Conservation (phyloP, 2,797 vertebrate genomes). For the Taenioides sp. region DNA sequence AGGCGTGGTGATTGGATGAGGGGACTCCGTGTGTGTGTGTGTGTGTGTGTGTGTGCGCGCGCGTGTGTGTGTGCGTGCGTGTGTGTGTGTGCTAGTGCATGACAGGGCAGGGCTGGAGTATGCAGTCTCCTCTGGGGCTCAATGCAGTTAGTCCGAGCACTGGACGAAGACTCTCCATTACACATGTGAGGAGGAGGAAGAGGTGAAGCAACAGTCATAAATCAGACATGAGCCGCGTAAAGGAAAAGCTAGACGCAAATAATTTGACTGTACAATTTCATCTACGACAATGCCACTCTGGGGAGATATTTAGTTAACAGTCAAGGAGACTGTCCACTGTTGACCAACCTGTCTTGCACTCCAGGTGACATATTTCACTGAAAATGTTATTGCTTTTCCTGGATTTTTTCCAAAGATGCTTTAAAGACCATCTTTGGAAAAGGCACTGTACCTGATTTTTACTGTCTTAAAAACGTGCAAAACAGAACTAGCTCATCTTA, state of each 20-base stretch:
- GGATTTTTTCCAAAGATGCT: too few species aligned
- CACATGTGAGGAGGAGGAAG: constrained; percentile 20
- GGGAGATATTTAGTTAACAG: neutral
- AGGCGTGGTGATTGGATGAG: constrained; percentile 74
- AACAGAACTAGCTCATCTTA: too few species aligned
- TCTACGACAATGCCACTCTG: neutral
- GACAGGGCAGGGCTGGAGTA: constrained; percentile 69
- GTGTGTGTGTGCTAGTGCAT: constrained; percentile 28
- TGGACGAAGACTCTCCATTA: constrained; percentile 58
- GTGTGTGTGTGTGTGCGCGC: constrained; percentile 19
- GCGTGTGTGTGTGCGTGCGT: constrained; percentile 11
- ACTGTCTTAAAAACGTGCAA: too few species aligned
- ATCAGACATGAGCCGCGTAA: neutral
- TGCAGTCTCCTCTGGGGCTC: constrained; percentile 61
- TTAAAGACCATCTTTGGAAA: too few species aligned
- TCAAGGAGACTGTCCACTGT: neutral
- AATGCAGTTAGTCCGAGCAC: constrained; percentile 57
- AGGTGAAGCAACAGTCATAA: constrained; percentile 6
- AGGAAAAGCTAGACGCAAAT: neutral
- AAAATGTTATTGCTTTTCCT: too few species aligned
- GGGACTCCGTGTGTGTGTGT: constrained; percentile 36
- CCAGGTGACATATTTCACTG: too few species aligned
- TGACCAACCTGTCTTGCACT: too few species aligned
- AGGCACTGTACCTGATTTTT: too few species aligned
- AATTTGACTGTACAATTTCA: neutral